These are phyloP conservation scores for Drosophila tani DNA, from an alignment of 1,140 invertebrate genomes.

Conservation along the genomic window DNA sequence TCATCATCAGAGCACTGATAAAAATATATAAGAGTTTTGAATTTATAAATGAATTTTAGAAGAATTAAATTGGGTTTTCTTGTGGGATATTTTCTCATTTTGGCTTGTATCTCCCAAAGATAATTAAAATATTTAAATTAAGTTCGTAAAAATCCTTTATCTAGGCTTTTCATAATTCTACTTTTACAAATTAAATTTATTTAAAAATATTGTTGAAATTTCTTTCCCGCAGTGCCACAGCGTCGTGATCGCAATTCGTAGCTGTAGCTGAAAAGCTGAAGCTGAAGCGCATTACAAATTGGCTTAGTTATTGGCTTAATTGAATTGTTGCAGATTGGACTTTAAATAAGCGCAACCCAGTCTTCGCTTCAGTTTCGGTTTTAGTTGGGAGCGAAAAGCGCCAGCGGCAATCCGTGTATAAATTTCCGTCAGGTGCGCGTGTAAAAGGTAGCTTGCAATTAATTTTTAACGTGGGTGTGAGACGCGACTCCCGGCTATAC, in stretches of 20 bases:
- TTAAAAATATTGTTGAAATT: not conserved
- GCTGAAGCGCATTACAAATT: conserved; percentile 77
- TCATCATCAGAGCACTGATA: conserved; percentile 10
- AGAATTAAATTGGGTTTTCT: not conserved
- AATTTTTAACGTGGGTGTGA: conserved; percentile 45
- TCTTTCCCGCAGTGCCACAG: conserved; percentile 3
- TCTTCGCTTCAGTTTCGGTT: conserved; percentile 34
- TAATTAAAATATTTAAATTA: no score
- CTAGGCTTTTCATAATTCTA: no score
- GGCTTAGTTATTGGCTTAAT: conserved; percentile 81
- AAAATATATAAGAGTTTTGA: not conserved
- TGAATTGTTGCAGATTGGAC: conserved; percentile 79
- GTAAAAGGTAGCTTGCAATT: conserved; percentile 57
- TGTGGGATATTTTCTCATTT: not conserved
- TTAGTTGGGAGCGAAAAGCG: conserved; percentile 17
- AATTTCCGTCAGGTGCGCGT: conserved; percentile 52
- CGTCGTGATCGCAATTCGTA: conserved; percentile 44
- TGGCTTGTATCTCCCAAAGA: no score
- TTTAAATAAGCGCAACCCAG: conserved; percentile 62
- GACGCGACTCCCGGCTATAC: conserved; percentile 16
- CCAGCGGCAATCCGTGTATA: conserved; percentile 31
- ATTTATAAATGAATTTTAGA: accelerated
- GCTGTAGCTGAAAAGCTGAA: conserved; percentile 71
- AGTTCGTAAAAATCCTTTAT: no score
- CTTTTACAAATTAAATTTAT: no score